These are phyloP conservation scores for Columba livia DNA, from an alignment of 2,113 vertebrate genomes.

Conservation along the genomic window DNA sequence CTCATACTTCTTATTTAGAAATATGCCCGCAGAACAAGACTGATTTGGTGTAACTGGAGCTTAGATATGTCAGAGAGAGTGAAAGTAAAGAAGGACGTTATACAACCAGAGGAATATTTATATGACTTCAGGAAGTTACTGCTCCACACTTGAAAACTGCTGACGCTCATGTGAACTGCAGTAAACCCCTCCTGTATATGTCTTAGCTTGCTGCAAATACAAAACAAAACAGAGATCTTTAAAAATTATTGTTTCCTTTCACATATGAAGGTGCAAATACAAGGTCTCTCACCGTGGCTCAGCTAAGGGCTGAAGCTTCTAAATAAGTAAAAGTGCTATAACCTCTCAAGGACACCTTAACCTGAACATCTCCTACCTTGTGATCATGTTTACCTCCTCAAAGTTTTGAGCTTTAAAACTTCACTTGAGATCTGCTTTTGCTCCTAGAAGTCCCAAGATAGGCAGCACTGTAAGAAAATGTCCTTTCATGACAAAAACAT, in stretches of 20 bases:
- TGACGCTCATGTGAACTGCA: neutral
- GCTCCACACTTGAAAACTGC: neutral
- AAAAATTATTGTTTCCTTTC: neutral
- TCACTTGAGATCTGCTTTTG: neutral
- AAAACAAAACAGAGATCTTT: neutral
- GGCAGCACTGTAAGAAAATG: neutral
- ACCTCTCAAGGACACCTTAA: neutral
- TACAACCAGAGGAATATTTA: neutral
- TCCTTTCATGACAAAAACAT: neutral
- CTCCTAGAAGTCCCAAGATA: neutral
- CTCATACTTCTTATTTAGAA: neutral
- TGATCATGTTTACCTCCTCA: neutral
- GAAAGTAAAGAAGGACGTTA: neutral
- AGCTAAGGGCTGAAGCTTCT: neutral
- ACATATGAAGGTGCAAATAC: neutral
- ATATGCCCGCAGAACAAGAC: neutral
- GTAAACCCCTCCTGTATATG: neutral
- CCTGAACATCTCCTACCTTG: neutral
- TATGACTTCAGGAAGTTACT: neutral
- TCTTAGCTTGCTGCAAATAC: neutral
- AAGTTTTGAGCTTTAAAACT: neutral
- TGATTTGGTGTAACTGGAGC: neutral
- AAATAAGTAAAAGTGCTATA: neutral
- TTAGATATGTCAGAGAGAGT: neutral
- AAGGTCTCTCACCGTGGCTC: neutral